Base-by-base conservation (phyloP, 2,113 vertebrate species). In the Eclectus roratus region DNA sequence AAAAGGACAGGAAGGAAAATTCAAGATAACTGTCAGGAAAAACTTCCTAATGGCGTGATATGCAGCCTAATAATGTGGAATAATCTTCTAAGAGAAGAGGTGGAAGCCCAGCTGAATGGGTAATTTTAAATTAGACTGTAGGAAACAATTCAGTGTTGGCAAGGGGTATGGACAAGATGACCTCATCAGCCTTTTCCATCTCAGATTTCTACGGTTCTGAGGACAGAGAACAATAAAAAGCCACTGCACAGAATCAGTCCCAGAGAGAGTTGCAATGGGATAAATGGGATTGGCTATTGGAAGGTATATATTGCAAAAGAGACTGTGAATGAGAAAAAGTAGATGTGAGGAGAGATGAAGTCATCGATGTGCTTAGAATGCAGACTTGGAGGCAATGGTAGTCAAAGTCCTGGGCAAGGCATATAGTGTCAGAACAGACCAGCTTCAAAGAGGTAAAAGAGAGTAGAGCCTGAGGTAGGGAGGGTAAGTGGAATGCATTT, bases 81-180 rank as follows among this genome's bases (percentile, higher is more conserved):
- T 94, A 94, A 88, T 89, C 79, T 89, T 89, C 73, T 84, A 92
- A 95, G 65, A 85, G 85, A 92, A 96, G 78, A 92, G 33, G 84
- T 85, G 37, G 65, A 94, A 95, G 65, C 76, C 81, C 85, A 92
- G 52, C 4, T 88, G 91, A 92, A 92, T 85, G 89, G 94, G 61
- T 96, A 93, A 95, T 97, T 95, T 94, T 94, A 79, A 96, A 93
- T 96, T 93, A 96, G 76, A 66, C 79, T 41, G 35, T 92, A 95
- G 94, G 96, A 95, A 93, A 88, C 72, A 94, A 96, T 92, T 96
- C 92, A 93, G 44, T 13, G 0, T 74, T 96, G 94, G 96, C 94
- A 96, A 88, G 43, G 39, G 21, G 18, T 87, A 85, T 39, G 91
- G 94, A 97, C 82, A 88, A 91, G 91, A 88, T 97, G 92, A 97